These are phyloP conservation scores for Miniopterus natalensis DNA, from an alignment of 2,113 vertebrate species.

Conservation along the genomic window DNA sequence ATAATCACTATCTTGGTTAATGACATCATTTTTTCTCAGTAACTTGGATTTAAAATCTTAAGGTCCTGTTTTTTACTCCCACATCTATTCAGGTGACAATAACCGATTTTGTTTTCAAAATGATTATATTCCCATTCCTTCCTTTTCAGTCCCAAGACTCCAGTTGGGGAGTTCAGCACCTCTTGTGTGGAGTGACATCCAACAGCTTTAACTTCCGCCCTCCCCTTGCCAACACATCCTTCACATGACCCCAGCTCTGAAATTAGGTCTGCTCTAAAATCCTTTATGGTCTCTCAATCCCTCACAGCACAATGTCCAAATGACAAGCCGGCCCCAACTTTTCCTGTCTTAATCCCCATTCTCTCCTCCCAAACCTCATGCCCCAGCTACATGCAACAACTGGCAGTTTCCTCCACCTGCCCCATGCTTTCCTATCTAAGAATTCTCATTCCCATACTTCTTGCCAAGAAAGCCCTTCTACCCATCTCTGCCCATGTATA, in stretches of 20 bases:
- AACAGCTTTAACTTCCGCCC: neutral
- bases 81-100: neutral
- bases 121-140: neutral
- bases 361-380: neutral
- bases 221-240: neutral
- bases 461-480: constrained; percentile 1
- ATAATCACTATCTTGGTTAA: neutral
- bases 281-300: neutral
- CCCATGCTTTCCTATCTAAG: neutral
- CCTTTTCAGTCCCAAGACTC: neutral
- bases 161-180: neutral
- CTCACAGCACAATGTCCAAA: neutral
- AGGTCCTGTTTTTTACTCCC: neutral
- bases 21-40: neutral
- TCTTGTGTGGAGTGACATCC: neutral
- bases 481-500: neutral
- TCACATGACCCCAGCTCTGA: neutral
- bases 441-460: neutral
- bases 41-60: neutral
- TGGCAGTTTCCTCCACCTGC: neutral
- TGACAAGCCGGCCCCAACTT: neutral
- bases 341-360: neutral
- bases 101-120: neutral
- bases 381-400: neutral
- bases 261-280: neutral